These are phyloP conservation scores for Drosophila punjabiensis DNA, from an alignment of 1,140 invertebrate species.

Conservation along the genomic window DNA sequence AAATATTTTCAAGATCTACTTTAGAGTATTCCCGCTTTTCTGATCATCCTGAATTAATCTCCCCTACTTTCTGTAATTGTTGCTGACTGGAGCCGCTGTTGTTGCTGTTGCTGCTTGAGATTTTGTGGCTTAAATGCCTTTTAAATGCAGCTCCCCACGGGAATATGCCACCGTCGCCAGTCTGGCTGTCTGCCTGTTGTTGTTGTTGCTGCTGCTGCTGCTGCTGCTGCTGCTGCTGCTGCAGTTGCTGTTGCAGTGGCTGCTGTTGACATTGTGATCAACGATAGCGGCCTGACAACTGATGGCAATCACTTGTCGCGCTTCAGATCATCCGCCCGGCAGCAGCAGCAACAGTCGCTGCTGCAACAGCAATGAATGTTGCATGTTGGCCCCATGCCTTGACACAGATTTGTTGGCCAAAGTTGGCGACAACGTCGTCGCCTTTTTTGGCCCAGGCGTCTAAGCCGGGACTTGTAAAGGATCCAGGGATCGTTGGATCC, in stretches of 20 bases:
- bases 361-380: constrained; percentile 28
- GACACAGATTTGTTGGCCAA: constrained; percentile 84
- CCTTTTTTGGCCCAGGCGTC: constrained; percentile 80
- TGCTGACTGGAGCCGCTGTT: constrained; percentile 44
- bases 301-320: constrained; percentile 84
- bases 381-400: constrained; percentile 69
- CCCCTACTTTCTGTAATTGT: constrained; percentile 70
- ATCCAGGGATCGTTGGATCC: constrained; percentile 1
- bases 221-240: constrained; percentile 39
- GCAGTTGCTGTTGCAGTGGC: constrained; percentile 26
- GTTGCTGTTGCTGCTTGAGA: constrained; percentile 59
- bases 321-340: constrained; percentile 77
- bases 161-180: constrained; percentile 77
- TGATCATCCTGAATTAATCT: constrained; percentile 25
- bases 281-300: constrained; percentile 82
- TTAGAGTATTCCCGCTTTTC: constrained; percentile 1
- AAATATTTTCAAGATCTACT: no score
- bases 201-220: constrained; percentile 34
- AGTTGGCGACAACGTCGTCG: constrained; percentile 81
- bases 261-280: constrained; percentile 84
- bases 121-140: constrained; percentile 85
- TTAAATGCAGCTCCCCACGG: constrained; percentile 84
- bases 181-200: constrained; percentile 70
- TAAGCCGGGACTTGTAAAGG: constrained; percentile 54
- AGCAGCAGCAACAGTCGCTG: constrained; percentile 13